These are phyloP conservation scores for Oreocharis arfaki DNA, from an alignment of 2,113 vertebrate species.

Conservation along the genomic window DNA sequence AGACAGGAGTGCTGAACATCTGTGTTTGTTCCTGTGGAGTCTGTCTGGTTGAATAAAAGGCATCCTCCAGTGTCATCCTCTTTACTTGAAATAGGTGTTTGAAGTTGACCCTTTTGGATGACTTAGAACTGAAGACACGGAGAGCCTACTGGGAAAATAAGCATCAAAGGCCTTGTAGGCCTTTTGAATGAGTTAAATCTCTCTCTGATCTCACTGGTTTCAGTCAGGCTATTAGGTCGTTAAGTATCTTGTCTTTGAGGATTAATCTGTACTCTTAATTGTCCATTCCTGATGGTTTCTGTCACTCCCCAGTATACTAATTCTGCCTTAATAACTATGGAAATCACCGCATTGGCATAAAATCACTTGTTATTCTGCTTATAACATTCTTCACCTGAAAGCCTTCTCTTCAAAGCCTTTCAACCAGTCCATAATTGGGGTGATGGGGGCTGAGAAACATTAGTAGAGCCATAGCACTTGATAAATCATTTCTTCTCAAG, in stretches of 20 bases:
- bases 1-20: background rate
- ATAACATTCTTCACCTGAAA: background rate
- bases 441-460: background rate
- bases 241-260: conserved; percentile 29
- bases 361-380: background rate
- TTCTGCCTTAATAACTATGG: background rate
- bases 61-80: background rate
- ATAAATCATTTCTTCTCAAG: background rate
- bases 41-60: background rate
- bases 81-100: conserved; percentile 6
- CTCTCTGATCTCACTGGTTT: conserved; percentile 4
- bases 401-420: background rate
- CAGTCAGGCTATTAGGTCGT: background rate
- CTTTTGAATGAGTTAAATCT: conserved; percentile 18
- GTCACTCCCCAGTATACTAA: background rate
- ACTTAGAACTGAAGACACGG: background rate
- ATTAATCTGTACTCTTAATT: conserved; percentile 26
- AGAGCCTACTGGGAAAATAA: background rate
- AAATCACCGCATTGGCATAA: background rate
- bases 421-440: background rate
- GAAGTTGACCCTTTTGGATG: conserved; percentile 1
- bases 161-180: background rate
- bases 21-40: background rate
- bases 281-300: background rate
- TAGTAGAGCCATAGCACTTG: background rate